These are phyloP conservation scores for Pantherophis alleghaniensis DNA, from an alignment of 2,797 vertebrate genomes.

Conservation along the genomic window DNA sequence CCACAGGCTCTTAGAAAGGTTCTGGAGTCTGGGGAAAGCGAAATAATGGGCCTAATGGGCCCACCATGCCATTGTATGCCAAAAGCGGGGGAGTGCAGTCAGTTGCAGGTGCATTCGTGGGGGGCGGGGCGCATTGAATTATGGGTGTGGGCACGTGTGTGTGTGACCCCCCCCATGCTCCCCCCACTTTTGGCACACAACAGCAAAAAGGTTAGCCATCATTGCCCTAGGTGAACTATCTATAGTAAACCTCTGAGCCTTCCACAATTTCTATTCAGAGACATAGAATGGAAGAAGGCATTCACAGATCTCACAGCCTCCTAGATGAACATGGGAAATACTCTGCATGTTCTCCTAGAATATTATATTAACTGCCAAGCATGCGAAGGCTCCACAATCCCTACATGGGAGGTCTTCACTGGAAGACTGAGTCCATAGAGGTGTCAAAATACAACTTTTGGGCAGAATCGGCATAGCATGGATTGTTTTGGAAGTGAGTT, in stretches of 20 bases:
- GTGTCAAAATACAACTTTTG: neutral
- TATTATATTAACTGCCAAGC: neutral
- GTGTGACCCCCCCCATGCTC: too few species aligned
- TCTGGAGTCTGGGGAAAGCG: too few species aligned
- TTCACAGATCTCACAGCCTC: neutral
- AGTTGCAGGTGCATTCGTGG: too few species aligned
- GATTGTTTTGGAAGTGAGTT: neutral
- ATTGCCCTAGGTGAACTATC: neutral
- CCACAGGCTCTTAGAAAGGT: too few species aligned
- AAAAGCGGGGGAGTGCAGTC: too few species aligned
- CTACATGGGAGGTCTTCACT: neutral
- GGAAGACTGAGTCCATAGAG: neutral
- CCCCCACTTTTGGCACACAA: too few species aligned
- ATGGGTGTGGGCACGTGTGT: too few species aligned
- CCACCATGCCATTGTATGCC: too few species aligned
- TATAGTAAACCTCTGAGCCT: neutral
- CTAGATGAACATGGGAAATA: neutral
- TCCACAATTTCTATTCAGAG: neutral
- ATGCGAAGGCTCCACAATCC: neutral
- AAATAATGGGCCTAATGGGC: too few species aligned
- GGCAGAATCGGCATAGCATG: neutral
- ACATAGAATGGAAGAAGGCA: neutral
- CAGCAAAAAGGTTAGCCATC: too few species aligned
- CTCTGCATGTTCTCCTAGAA: neutral
- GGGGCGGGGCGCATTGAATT: too few species aligned